Base-by-base conservation (phyloP, 92 coral and sea anemone species). In the Epizoanthus illoricatus region DNA sequence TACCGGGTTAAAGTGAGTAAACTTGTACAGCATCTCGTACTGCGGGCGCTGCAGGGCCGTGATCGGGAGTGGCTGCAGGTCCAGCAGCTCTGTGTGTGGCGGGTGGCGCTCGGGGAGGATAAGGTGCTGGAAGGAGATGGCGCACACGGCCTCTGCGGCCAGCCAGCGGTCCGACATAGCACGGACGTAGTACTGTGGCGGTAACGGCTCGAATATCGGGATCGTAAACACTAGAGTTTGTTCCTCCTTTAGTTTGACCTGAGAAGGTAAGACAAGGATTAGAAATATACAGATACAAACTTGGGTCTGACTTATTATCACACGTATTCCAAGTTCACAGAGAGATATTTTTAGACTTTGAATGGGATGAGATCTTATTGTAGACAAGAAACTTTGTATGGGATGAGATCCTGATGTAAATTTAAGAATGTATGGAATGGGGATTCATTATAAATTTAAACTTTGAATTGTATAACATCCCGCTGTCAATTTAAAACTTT, bases 181-280 rank as follows among this genome's bases (percentile, higher is more conserved):
- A 65, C 88, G 99, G 17, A 96, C 94, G 71, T 91, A 92, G 80
- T 96, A 96, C 87, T 96, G 99, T 16, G 99, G 89, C 21, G 99
- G 99, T 19, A 96, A 92, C 45, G 99, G 99, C 74, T 96, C 99
- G 76, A 93, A 90, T 90, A 96, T 93, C 55, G 99, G 99, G 75
- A 96, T 96, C 19, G 98, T 93, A 74, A 96, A 96, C 17, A 96
- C 94, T 5, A 96, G 85, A 4, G 86, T 88, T 28, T 89, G 98
- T 13, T 92, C 94, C 66, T 96, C 99, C 28, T 85, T 87, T 56
- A 93, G 75, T 74, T 86, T 40, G 7, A 96, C 99, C 99, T 96
- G 84, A 62, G 5, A 43, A 60, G 73, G 17, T 36, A 86, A 40
- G 10, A 61, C 18, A 17, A 65, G 18, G 52, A 9, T 10, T 4